phyloP scores from a whole-genome alignment of 2,797 vertebrate genomes.

The Salmo trutta region DNA sequence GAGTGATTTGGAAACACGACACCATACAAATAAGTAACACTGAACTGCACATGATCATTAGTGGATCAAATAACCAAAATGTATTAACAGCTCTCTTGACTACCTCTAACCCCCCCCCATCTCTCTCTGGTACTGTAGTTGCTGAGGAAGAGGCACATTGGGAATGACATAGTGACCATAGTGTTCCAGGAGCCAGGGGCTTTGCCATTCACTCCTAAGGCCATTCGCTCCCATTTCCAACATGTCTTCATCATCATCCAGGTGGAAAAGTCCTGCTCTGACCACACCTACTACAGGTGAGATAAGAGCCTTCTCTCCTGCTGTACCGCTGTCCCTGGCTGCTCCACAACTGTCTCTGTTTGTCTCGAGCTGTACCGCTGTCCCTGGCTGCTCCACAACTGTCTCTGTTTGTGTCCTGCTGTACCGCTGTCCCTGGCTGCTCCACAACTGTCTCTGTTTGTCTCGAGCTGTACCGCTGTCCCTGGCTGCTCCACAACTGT shows the following conservation, averaged over 20 bases:
- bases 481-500: background rate
- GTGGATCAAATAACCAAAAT: slow-evolving; percentile 23
- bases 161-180: slow-evolving; percentile 93
- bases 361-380: too few species aligned
- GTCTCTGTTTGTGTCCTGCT: too few species aligned
- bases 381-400: background rate
- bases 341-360: background rate
- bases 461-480: background rate
- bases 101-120: background rate
- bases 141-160: slow-evolving; percentile 91
- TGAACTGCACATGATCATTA: slow-evolving; percentile 17
- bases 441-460: too few species aligned
- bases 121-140: slow-evolving; percentile 67
- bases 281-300: slow-evolving; percentile 87
- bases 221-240: slow-evolving; percentile 93
- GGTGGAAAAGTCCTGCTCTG: slow-evolving; percentile 80
- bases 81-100: slow-evolving; percentile 2
- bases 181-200: slow-evolving; percentile 93
- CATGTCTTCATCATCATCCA: slow-evolving; percentile 90
- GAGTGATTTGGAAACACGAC: background rate
- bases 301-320: background rate
- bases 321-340: background rate
- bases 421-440: background rate
- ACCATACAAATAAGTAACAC: background rate
- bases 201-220: slow-evolving; percentile 87